Evolutionary conservation across 2,797 vertebrate genomes (phyloP), one percentile per base, ranked within the genome.

Genomic region (Rhodeus uyekii): DNA sequence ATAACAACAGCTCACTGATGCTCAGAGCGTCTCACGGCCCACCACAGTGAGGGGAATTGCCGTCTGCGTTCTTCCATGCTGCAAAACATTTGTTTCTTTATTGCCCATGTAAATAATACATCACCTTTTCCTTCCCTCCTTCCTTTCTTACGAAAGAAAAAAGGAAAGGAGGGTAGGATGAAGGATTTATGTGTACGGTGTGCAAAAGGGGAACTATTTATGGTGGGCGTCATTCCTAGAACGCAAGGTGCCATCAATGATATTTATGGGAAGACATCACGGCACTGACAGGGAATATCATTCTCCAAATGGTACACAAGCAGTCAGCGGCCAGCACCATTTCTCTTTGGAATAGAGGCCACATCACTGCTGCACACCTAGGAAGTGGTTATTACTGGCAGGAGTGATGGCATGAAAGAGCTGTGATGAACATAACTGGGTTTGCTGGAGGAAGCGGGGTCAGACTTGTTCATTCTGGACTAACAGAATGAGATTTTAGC

Each of bases 211-310:
- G 76, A 92, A 91, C 92, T 93, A 94, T 95, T 95, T 95, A 95
- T 93, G 92, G 92, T 90, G 90, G 88, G 79, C 89, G 93, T 93
- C 93, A 92, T 92, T 94, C 92, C 93, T 87, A 89, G 91, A 92
- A 93, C 90, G 87, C 55, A 86, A 89, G 91, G 90, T 90, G 90
- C 92, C 92, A 91, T 94, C 92, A 90, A 87, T 86, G 68, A 94
- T 94, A 95, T 95, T 95, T 94, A 95, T 94, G 93, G 89, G 34
- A 44, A 90, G 91, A 91, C 93, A 91, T 91, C 93, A 90, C 90
- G 92, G 91, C 92, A 90, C 80, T 86, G 89, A 86, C 86, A 76
- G 75, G 84, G 89, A 91, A 90, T 87, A 94, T 95, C 93, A 93
- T 93, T 94, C 91, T 91, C 88, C 91, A 92, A 93, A 94, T 92